phyloP scores from a whole-genome alignment of 1,140 invertebrate species.

The Diachasma alloeum region DNA sequence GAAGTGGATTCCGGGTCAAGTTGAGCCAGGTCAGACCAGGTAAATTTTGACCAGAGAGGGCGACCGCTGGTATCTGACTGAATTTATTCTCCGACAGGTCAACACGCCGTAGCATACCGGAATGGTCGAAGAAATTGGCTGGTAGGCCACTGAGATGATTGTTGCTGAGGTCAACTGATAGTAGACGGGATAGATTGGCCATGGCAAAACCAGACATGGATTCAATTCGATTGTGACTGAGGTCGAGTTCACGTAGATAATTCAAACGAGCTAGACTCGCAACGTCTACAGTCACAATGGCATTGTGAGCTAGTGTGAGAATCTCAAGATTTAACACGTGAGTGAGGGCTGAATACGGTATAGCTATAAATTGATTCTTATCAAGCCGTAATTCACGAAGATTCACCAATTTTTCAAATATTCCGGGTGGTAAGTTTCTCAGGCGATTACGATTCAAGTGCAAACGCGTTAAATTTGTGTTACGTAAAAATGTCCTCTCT shows the following conservation, averaged over 20 bases:
- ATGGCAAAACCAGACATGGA: constrained; percentile 80
- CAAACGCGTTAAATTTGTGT: constrained; percentile 77
- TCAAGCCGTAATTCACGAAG: constrained; percentile 80
- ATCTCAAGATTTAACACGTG: constrained; percentile 78
- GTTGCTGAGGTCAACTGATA: constrained; percentile 77
- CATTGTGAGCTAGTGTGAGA: constrained; percentile 77
- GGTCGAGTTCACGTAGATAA: constrained; percentile 77
- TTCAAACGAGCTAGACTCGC: constrained; percentile 77
- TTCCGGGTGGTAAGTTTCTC: constrained; percentile 70
- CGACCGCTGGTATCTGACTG: constrained; percentile 80
- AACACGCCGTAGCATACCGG: constrained; percentile 74
- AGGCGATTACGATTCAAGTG: constrained; percentile 76
- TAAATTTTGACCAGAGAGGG: constrained; percentile 78
- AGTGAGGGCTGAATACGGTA: constrained; percentile 80
- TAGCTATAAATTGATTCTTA: constrained; percentile 75
- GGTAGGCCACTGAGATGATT: constrained; percentile 81
- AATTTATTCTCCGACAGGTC: constrained; percentile 85
- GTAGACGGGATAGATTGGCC: constrained; percentile 75
- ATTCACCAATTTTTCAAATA: constrained; percentile 75
- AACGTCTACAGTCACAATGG: constrained; percentile 76
- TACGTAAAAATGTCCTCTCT: constrained; percentile 75
- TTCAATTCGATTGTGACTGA: constrained; percentile 79
- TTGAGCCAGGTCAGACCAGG: constrained; percentile 79
- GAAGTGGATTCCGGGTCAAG: constrained; percentile 82
- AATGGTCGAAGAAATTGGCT: constrained; percentile 81